A percentile compares a stretch with the other conserved stretches of the same genome.
Conservation (phyloP, 2,888 invertebrate genomes). For the Drosophila multiciliata region DNA sequence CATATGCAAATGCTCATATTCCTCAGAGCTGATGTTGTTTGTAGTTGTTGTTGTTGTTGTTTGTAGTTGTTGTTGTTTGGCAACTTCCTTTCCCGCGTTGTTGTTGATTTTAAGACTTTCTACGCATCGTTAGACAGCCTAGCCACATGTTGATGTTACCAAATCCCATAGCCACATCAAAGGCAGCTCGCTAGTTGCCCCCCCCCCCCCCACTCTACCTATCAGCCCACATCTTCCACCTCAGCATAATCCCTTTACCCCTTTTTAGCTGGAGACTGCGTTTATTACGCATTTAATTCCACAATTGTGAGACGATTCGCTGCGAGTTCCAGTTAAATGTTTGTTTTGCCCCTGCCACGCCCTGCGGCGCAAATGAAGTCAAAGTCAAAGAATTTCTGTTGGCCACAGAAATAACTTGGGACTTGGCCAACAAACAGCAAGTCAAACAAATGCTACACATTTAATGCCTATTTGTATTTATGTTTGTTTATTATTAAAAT, state of each 20-base stretch:
- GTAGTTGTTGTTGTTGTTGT: constrained; percentile 12
- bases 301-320: constrained; percentile 37
- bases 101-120: constrained; percentile 75
- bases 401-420: constrained; percentile 29
- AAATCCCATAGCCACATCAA: constrained; percentile 73
- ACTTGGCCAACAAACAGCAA: constrained; percentile 39
- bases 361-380: constrained; percentile 35
- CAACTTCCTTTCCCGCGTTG: constrained; percentile 58
- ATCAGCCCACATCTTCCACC: not conserved
- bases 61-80: constrained; percentile 42
- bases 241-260: not conserved
- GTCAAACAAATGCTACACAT: constrained; percentile 63
- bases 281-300: constrained; percentile 57
- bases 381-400: constrained; percentile 37
- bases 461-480: constrained; percentile 70
- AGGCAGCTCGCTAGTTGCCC: constrained; percentile 36
- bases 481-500: constrained; percentile 75
- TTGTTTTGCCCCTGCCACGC: constrained; percentile 35
- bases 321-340: constrained; percentile 70
- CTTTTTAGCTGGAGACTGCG: constrained; percentile 8
- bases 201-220: not conserved
- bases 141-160: constrained; percentile 73
- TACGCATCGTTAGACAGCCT: constrained; percentile 64
- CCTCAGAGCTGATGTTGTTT: constrained; percentile 42
- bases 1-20: constrained; percentile 67